A percentile compares a stretch with the other conserved stretches of the same genome.
Evolutionary conservation across 2,113 vertebrate species (phyloP).

Genomic region (Erythrocebus patas): DNA sequence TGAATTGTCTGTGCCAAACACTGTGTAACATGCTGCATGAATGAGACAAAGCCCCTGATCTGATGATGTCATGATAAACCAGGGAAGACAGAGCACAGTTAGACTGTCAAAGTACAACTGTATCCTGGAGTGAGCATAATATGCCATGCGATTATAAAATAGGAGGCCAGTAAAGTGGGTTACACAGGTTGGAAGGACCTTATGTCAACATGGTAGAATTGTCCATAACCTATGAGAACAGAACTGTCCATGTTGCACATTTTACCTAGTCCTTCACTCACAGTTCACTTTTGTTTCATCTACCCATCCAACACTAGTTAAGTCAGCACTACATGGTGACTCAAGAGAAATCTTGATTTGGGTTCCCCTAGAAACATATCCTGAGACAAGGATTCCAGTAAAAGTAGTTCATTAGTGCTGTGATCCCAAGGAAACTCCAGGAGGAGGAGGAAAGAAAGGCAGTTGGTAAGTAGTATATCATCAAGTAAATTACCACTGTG

Average conservation of each 20-base stretch:
- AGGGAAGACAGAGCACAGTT: not conserved
- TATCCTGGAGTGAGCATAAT: not conserved
- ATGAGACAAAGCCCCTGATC: not conserved
- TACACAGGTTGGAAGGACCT: not conserved
- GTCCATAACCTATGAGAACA: not conserved
- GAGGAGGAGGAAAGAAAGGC: not conserved
- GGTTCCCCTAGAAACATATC: not conserved
- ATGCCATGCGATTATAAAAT: not conserved
- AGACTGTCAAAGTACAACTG: not conserved
- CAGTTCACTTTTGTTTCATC: not conserved
- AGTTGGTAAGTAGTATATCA: not conserved
- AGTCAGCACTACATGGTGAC: not conserved
- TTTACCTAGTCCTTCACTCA: not conserved
- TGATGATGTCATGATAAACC: not conserved
- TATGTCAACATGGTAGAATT: accelerated
- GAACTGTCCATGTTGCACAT: no score
- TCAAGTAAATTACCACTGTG: not conserved
- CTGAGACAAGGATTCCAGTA: not conserved
- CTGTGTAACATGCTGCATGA: not conserved
- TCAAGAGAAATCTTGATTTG: not conserved
- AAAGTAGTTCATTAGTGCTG: not conserved
- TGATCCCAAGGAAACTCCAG: not conserved
- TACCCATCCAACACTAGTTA: not conserved
- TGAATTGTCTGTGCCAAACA: not conserved
- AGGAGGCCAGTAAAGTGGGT: not conserved